phyloP scores from a whole-genome alignment of 2,888 invertebrate genomes.

The Sipha maydis region DNA sequence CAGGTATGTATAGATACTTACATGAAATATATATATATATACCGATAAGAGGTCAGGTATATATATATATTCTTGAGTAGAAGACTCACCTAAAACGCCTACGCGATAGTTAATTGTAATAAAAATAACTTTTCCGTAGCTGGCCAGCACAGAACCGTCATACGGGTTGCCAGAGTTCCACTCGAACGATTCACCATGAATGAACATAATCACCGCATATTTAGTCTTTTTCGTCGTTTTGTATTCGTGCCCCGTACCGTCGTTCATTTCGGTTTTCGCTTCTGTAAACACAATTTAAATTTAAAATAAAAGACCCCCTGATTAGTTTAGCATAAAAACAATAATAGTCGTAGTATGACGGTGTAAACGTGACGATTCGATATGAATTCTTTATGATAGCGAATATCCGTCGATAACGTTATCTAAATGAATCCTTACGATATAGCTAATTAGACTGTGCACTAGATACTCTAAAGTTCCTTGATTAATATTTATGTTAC shows the following conservation, averaged over 20 bases:
- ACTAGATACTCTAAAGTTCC: no score
- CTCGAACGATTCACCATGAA: conserved; percentile 95
- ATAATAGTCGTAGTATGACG: no score
- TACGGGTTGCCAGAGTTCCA: conserved; percentile 98
- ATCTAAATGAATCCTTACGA: no score
- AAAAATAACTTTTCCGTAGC: conserved; percentile 89
- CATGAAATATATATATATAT: neutral
- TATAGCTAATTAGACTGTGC: no score
- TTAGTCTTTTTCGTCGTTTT: conserved; percentile 67
- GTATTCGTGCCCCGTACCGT: neutral
- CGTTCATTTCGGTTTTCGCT: conserved; percentile 38
- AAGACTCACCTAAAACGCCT: conserved; percentile 80
- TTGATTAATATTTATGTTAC: no score
- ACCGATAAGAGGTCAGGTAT: no score
- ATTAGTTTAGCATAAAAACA: no score
- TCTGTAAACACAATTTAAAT: conserved; percentile 20
- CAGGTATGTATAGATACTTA: no score
- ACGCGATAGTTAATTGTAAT: conserved; percentile 86
- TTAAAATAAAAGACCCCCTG: no score
- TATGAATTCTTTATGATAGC: no score
- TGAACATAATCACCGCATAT: conserved; percentile 88
- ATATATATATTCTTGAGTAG: neutral
- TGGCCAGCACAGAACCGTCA: conserved; percentile 91
- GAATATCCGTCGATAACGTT: no score
- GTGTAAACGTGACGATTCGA: no score